These are phyloP conservation scores for Micromussa lordhowensis DNA, from an alignment of 92 coral and sea anemone species.

Conservation along the genomic window DNA sequence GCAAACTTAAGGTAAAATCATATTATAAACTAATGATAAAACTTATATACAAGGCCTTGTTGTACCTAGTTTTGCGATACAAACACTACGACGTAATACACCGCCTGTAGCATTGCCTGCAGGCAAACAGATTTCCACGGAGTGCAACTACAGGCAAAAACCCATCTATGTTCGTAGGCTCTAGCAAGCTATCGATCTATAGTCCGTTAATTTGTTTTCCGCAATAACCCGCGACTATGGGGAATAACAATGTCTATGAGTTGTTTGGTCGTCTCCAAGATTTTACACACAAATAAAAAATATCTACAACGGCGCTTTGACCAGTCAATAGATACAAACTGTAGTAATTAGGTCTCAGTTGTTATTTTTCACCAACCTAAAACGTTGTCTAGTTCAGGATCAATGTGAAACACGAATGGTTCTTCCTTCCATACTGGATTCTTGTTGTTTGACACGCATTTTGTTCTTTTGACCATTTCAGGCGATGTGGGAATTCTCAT, in stretches of 20 bases:
- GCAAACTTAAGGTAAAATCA: background rate
- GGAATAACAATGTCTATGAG: background rate
- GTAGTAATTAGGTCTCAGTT: background rate
- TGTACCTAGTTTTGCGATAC: background rate
- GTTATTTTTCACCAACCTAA: constrained; percentile 40
- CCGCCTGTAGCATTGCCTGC: too few relatives aligned
- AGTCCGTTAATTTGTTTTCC: background rate
- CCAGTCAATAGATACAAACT: background rate
- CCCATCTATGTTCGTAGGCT: too few relatives aligned
- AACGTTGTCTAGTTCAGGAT: constrained; percentile 52
- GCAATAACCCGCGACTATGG: too few relatives aligned
- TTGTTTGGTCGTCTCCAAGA: background rate
- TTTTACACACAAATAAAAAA: background rate
- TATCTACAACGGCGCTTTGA: background rate
- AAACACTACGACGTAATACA: background rate
- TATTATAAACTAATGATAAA: background rate
- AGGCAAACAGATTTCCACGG: too few relatives aligned
- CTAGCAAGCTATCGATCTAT: too few relatives aligned
- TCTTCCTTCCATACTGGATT: constrained; percentile 56
- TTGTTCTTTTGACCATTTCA: constrained; percentile 45
- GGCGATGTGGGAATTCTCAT: constrained; percentile 54
- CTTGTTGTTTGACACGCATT: constrained; percentile 41
- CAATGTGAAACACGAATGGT: constrained; percentile 50
- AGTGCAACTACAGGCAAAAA: too few relatives aligned
- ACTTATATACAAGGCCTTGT: background rate